A percentile compares a stretch with the other conserved stretches of the same genome.
phyloP scores from a whole-genome alignment of 2,113 vertebrate genomes.

The Ammodytes dubius region DNA sequence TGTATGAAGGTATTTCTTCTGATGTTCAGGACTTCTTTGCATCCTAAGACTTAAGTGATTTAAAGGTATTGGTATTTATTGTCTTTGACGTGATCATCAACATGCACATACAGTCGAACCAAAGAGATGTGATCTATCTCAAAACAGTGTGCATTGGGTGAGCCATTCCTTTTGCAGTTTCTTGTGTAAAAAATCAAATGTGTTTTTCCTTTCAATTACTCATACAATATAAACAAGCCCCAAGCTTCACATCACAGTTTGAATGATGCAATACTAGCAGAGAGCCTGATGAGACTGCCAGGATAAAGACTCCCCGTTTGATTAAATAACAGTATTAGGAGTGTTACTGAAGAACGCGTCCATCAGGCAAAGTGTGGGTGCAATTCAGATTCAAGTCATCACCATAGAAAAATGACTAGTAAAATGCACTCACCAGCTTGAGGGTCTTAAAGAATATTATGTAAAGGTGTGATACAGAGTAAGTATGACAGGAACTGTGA shows the following conservation, averaged over 20 bases:
- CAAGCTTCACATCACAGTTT: slow-evolving; percentile 66
- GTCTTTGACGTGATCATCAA: slow-evolving; percentile 18
- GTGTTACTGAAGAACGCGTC: slow-evolving; percentile 43
- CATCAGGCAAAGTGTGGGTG: slow-evolving; percentile 76
- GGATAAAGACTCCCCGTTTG: slow-evolving; percentile 17
- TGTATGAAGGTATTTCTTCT: slow-evolving; percentile 4
- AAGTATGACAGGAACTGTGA: slow-evolving; percentile 53
- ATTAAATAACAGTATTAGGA: slow-evolving; percentile 3
- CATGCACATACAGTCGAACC: slow-evolving; percentile 66
- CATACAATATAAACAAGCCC: slow-evolving; percentile 44
- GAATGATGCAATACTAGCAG: slow-evolving; percentile 56
- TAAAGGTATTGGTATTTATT: slow-evolving; percentile 32
- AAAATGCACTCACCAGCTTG: slow-evolving; percentile 79
- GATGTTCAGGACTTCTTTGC: not conserved
- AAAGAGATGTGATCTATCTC: slow-evolving; percentile 36
- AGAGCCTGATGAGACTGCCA: slow-evolving; percentile 3
- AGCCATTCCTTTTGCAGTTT: slow-evolving; percentile 59
- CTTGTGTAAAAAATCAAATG: not conserved
- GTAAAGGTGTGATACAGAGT: slow-evolving; percentile 41
- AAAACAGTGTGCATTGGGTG: slow-evolving; percentile 35
- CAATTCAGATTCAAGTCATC: slow-evolving; percentile 16
- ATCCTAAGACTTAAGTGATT: slow-evolving; percentile 36
- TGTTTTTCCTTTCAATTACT: slow-evolving; percentile 22
- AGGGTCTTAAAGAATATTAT: slow-evolving; percentile 71
- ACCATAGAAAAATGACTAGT: slow-evolving; percentile 27